Evolutionary conservation across 53 echinoderm and acorn worm genomes (phyloP).

Genomic region (Holothuria scabra): DNA sequence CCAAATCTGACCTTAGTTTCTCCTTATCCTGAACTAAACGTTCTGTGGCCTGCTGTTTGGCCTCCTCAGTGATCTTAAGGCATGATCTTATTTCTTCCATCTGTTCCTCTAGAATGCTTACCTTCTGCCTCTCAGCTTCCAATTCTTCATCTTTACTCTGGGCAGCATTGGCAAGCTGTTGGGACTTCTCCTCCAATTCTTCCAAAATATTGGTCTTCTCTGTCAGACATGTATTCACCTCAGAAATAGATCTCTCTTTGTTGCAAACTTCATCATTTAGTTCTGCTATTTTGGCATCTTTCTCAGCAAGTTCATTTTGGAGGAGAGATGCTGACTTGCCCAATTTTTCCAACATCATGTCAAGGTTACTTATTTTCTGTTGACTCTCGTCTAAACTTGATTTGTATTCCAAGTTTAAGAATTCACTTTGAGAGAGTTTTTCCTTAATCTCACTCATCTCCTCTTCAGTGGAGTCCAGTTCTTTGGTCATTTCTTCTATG

Average conservation of each 20-base stretch:
- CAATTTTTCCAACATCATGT: conserved; percentile 34
- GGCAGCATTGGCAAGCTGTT: background rate
- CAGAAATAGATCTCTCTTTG: background rate
- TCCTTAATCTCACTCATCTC: conserved; percentile 33
- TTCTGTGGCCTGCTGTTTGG: conserved; percentile 32
- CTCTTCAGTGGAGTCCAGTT: conserved; percentile 15
- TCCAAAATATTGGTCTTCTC: conserved; percentile 1
- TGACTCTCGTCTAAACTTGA: conserved; percentile 50
- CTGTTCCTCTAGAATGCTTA: conserved; percentile 45
- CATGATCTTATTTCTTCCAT: conserved; percentile 34
- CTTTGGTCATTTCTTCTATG: conserved; percentile 48
- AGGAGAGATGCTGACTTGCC: background rate
- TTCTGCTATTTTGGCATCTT: conserved; percentile 13
- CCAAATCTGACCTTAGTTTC: conserved; percentile 63
- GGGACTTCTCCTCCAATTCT: conserved; percentile 24
- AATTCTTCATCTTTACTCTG: conserved; percentile 40
- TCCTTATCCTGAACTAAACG: conserved; percentile 53
- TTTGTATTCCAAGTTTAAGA: conserved; percentile 43
- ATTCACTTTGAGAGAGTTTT: conserved; percentile 43
- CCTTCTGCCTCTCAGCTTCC: conserved; percentile 28
- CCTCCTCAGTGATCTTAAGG: conserved; percentile 58
- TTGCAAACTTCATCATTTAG: background rate
- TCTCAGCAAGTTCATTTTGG: background rate
- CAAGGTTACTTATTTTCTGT: conserved; percentile 39
- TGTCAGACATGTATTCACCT: conserved; percentile 1